Evolutionary conservation across 2,888 invertebrate genomes (phyloP).

Genomic region (Galerucella pusilla): DNA sequence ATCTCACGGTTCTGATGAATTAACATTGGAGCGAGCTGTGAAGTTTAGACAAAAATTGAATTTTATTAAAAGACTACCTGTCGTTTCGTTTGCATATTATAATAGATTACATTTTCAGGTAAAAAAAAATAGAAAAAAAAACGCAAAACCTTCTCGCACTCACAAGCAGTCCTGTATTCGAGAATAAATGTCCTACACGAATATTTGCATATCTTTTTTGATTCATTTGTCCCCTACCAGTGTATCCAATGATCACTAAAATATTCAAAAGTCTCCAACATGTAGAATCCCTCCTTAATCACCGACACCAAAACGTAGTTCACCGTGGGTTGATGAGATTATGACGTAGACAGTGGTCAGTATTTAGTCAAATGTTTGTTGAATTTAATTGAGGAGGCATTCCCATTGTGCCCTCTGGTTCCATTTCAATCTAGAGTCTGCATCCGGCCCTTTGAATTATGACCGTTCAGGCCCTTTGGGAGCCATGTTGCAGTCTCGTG

Average conservation of each 20-base stretch:
- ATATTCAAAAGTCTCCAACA: neutral
- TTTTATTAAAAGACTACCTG: too few species aligned
- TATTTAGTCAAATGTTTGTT: conserved; percentile 45
- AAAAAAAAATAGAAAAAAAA: too few species aligned
- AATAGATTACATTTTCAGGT: too few species aligned
- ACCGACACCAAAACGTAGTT: neutral
- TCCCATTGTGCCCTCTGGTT: conserved; percentile 41
- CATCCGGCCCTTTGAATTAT: conserved; percentile 37
- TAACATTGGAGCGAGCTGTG: too few species aligned
- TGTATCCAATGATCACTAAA: neutral
- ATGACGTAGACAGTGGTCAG: conserved; percentile 39
- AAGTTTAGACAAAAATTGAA: too few species aligned
- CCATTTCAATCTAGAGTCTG: conserved; percentile 39
- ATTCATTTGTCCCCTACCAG: neutral
- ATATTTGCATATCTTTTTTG: neutral
- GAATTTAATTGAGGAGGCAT: conserved; percentile 52
- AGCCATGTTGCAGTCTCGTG: conserved; percentile 25
- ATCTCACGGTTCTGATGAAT: too few species aligned
- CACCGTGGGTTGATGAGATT: neutral
- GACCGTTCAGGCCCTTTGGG: conserved; percentile 24
- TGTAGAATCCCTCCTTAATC: neutral
- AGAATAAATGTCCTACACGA: neutral
- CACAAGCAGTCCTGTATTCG: too few species aligned
- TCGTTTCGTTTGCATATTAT: too few species aligned
- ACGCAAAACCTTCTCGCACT: too few species aligned